A percentile compares a stretch with the other conserved stretches of the same genome.
phyloP scores from a whole-genome alignment of 2,113 vertebrate species.

The Hydrolagus affinis region DNA sequence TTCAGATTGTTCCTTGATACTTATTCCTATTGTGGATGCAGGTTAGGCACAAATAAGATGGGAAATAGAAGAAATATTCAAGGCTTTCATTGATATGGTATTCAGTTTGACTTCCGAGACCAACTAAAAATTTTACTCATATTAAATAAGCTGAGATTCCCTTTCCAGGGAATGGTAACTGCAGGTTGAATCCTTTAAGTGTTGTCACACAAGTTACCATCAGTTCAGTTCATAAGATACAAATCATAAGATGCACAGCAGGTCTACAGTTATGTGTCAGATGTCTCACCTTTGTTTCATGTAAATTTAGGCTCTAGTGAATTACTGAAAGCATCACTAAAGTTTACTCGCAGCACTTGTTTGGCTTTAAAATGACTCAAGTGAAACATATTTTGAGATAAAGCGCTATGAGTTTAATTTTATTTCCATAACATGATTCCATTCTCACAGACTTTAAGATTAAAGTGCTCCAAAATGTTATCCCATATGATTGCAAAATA shows the following conservation, averaged over 20 bases:
- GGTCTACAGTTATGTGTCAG: not conserved
- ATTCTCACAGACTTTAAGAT: too few species aligned
- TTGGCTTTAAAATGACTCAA: not conserved
- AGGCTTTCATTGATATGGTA: not conserved
- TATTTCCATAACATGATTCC: too few species aligned
- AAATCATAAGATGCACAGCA: not conserved
- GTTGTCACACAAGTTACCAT: not conserved
- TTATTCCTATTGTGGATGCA: not conserved
- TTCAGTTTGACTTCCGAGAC: too few species aligned
- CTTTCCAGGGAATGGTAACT: not conserved
- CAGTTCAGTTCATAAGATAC: not conserved
- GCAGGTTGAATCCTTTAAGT: not conserved
- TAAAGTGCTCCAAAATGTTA: too few species aligned
- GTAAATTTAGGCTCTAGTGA: not conserved
- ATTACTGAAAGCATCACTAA: not conserved
- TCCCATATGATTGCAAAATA: too few species aligned
- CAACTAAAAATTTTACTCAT: not conserved
- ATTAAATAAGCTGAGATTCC: not conserved
- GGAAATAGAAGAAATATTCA: not conserved
- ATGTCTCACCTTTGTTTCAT: not conserved
- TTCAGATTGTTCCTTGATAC: not conserved
- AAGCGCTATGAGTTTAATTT: not conserved
- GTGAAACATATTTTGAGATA: not conserved
- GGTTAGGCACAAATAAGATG: not conserved
- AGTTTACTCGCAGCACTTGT: not conserved